Evolutionary conservation across 2,888 invertebrate species (phyloP).

Genomic region (Ectemnius continuus): DNA sequence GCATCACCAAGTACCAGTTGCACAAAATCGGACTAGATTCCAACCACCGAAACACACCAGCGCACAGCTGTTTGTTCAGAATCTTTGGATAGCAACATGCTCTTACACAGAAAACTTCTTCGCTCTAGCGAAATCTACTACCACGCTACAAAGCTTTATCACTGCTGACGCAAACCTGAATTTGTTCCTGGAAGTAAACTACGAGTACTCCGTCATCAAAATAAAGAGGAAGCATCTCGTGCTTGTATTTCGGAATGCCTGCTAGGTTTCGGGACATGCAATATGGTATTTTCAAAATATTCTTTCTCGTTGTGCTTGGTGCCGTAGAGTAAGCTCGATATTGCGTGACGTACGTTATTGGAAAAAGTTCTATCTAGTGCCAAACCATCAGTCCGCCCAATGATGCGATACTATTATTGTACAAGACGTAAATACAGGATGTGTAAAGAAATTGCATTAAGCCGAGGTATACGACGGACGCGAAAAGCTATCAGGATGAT

Average conservation of each 20-base stretch:
- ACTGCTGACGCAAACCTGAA: too few relatives aligned
- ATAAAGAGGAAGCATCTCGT: background rate
- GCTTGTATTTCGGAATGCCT: background rate
- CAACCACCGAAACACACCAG: background rate
- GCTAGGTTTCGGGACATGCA: constrained; percentile 18
- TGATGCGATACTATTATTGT: too few relatives aligned
- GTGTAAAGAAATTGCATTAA: background rate
- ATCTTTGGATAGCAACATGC: too few relatives aligned
- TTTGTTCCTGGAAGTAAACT: too few relatives aligned
- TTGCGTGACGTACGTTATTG: constrained; percentile 48
- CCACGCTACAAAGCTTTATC: too few relatives aligned
- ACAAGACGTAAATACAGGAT: background rate
- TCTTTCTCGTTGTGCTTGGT: constrained; percentile 22
- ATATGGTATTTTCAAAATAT: constrained; percentile 1
- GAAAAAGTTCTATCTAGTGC: constrained; percentile 11
- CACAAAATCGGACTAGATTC: constrained; percentile 12
- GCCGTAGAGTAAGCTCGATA: constrained; percentile 40
- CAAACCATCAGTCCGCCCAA: too few relatives aligned
- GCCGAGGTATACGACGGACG: constrained; percentile 17
- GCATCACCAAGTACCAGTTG: too few relatives aligned
- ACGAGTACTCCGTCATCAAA: background rate
- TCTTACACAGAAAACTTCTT: too few relatives aligned
- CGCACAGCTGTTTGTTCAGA: too few relatives aligned
- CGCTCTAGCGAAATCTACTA: too few relatives aligned
- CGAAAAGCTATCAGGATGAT: constrained; percentile 9